These are phyloP conservation scores for Bombus confusus DNA, from an alignment of 1,140 invertebrate species.

Conservation along the genomic window DNA sequence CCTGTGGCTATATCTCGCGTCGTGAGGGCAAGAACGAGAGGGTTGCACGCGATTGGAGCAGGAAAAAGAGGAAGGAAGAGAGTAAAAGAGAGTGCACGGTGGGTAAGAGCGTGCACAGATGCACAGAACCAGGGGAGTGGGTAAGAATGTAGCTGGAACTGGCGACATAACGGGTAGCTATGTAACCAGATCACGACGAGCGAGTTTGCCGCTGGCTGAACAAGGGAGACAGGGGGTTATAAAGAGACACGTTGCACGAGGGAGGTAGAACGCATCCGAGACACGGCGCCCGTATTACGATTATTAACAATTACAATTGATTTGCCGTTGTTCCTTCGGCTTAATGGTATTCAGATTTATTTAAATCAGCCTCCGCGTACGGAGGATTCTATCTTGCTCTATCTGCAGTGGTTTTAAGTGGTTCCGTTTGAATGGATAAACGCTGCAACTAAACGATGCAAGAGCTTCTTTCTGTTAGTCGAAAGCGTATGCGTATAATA, in stretches of 20 bases:
- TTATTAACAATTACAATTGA: conserved; percentile 79
- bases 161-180: conserved; percentile 77
- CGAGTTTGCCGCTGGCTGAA: conserved; percentile 30
- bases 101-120: conserved; percentile 25
- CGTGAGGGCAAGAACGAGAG: conserved; percentile 19
- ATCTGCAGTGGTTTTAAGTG: neutral
- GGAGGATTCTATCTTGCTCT: neutral
- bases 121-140: conserved; percentile 46
- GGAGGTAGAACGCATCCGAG: conserved; percentile 49
- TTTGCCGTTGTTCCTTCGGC: conserved; percentile 72
- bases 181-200: conserved; percentile 77
- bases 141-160: conserved; percentile 72
- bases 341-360: conserved; percentile 77
- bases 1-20: conserved; percentile 29
- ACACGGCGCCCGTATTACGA: conserved; percentile 68
- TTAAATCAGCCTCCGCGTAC: conserved; percentile 65
- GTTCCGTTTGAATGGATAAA: conserved; percentile 23
- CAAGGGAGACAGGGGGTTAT: conserved; percentile 39
- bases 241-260: conserved; percentile 23
- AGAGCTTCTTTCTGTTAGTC: neutral
- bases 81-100: conserved; percentile 18
- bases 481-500: neutral
- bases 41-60: conserved; percentile 9
- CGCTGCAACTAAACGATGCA: neutral
- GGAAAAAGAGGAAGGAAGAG: conserved; percentile 24